Conservation (phyloP, 2,797 vertebrate genomes). For the Carduelis carduelis region DNA sequence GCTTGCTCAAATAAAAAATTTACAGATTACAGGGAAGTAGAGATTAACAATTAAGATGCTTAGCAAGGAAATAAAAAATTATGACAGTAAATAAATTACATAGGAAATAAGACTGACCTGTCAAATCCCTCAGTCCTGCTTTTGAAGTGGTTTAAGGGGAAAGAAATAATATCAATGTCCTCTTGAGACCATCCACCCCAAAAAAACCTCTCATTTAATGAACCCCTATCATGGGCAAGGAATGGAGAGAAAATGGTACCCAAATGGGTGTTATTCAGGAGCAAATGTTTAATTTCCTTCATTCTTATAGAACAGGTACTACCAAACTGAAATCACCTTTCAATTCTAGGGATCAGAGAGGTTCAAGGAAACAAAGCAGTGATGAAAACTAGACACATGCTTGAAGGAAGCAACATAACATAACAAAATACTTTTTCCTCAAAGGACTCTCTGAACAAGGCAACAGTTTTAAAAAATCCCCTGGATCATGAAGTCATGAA, state of each 20-base stretch:
- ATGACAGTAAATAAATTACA: neutral
- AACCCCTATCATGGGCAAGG: neutral
- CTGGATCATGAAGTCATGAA: neutral
- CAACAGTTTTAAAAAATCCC: neutral
- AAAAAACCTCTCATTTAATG: neutral
- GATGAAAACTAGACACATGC: neutral
- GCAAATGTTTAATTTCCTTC: neutral
- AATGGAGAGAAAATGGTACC: neutral
- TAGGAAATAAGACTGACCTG: neutral
- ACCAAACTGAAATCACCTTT: neutral
- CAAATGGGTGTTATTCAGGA: neutral
- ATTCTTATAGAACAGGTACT: neutral
- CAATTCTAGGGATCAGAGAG: neutral
- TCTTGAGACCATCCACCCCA: neutral
- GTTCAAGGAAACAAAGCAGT: neutral
- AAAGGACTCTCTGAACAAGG: neutral
- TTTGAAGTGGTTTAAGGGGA: neutral
- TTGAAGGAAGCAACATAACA: neutral
- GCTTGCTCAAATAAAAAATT: neutral
- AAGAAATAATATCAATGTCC: neutral
- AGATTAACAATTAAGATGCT: neutral
- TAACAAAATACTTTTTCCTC: neutral
- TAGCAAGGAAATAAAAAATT: neutral
- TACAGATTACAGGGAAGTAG: neutral
- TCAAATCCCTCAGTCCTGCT: neutral